phyloP scores from a whole-genome alignment of 2,113 vertebrate genomes.

The Neolamprologus hecqui region DNA sequence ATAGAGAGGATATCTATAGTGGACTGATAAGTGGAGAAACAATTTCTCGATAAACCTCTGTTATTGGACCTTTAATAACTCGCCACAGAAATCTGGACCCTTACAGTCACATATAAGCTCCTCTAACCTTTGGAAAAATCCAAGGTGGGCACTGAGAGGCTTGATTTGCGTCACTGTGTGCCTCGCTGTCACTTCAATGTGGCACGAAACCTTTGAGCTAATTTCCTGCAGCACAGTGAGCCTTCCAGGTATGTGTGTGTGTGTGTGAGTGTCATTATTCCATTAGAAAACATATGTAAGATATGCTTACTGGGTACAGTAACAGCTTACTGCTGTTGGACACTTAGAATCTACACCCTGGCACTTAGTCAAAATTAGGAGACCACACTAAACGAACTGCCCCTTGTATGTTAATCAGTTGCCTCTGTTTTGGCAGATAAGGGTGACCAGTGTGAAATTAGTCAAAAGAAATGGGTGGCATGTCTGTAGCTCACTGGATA shows the following conservation, averaged over 20 bases:
- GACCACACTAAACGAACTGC: neutral
- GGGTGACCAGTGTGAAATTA: neutral
- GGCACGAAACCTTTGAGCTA: neutral
- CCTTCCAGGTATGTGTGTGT: neutral
- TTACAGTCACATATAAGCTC: neutral
- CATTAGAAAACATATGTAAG: neutral
- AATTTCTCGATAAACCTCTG: rapidly evolving
- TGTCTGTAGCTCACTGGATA: neutral
- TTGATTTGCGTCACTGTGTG: neutral
- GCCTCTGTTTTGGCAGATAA: neutral
- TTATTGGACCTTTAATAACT: neutral
- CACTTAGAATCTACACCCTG: rapidly evolving
- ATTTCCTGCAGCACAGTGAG: neutral
- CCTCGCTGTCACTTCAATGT: slow-evolving; percentile 3
- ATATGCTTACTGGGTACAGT: neutral
- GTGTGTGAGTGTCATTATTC: neutral
- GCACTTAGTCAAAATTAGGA: neutral
- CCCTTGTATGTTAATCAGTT: rapidly evolving
- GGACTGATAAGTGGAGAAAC: neutral
- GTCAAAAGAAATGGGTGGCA: neutral
- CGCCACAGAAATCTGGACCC: neutral
- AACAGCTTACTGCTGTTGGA: neutral
- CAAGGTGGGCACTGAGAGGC: neutral
- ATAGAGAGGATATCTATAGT: neutral
- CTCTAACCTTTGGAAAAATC: slow-evolving; percentile 6